phyloP scores from a whole-genome alignment of 2,113 vertebrate genomes.

The Scatophagus argus region DNA sequence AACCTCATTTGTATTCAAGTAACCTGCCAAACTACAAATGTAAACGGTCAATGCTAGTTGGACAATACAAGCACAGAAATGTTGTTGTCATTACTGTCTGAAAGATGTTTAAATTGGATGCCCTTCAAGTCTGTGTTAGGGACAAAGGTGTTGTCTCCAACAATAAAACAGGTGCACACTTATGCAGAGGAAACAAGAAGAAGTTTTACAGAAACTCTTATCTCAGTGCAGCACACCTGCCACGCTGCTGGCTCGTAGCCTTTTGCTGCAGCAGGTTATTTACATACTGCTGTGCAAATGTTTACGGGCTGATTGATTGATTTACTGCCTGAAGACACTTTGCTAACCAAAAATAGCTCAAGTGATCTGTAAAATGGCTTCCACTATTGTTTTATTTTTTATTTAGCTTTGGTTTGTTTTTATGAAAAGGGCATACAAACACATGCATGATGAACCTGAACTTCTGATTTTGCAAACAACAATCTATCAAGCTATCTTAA shows the following conservation, averaged over 20 bases:
- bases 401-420: neutral
- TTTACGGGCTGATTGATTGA: constrained; percentile 12
- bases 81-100: neutral
- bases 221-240: neutral
- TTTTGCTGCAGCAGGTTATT: neutral
- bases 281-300: constrained; percentile 26
- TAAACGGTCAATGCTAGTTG: too few relatives aligned
- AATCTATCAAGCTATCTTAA: neutral
- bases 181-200: neutral
- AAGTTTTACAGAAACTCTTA: neutral
- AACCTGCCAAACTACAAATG: too few relatives aligned
- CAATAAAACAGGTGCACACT: neutral
- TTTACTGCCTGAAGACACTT: neutral
- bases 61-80: neutral
- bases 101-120: neutral
- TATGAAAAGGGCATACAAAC: neutral
- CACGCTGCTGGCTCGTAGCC: neutral
- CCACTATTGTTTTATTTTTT: too few relatives aligned
- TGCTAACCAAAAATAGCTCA: neutral
- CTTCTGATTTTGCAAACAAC: neutral
- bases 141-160: neutral
- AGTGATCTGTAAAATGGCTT: neutral
- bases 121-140: neutral
- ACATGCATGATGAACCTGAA: neutral
- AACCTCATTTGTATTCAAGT: neutral